Conservation (phyloP, 2,797 vertebrate genomes). For the Fringilla coelebs region DNA sequence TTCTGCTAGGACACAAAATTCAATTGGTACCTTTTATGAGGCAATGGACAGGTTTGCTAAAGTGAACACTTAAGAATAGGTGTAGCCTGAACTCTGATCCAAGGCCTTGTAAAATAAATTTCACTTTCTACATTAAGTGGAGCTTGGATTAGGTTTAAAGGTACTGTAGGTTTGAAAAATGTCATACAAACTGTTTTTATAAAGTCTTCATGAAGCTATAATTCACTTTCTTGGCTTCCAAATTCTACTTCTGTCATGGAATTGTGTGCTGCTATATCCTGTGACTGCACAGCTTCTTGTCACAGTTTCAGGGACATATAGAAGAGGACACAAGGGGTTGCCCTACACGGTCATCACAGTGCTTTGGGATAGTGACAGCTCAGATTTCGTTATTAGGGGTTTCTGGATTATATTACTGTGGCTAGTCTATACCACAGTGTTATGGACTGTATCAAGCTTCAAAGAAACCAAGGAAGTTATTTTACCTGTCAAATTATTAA, state of each 20-base stretch:
- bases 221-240: not conserved
- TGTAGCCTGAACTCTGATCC: not conserved
- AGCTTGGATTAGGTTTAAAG: not conserved
- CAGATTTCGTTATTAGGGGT: not conserved
- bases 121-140: not conserved
- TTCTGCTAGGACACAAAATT: not conserved
- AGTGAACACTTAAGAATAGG: not conserved
- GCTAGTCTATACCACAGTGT: not conserved
- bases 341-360: accelerated
- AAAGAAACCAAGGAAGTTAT: not conserved
- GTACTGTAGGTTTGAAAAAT: not conserved
- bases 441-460: not conserved
- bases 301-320: not conserved
- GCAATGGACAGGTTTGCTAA: not conserved
- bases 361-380: not conserved
- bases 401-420: not conserved
- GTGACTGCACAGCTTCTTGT: not conserved
- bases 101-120: not conserved
- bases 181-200: not conserved
- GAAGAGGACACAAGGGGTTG: not conserved
- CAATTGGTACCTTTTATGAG: not conserved
- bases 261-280: not conserved
- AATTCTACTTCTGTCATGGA: not conserved
- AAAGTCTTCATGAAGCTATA: not conserved
- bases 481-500: not conserved